Base-by-base conservation (phyloP, 2,797 vertebrate species). In the Dendrocincla tyrannina region DNA sequence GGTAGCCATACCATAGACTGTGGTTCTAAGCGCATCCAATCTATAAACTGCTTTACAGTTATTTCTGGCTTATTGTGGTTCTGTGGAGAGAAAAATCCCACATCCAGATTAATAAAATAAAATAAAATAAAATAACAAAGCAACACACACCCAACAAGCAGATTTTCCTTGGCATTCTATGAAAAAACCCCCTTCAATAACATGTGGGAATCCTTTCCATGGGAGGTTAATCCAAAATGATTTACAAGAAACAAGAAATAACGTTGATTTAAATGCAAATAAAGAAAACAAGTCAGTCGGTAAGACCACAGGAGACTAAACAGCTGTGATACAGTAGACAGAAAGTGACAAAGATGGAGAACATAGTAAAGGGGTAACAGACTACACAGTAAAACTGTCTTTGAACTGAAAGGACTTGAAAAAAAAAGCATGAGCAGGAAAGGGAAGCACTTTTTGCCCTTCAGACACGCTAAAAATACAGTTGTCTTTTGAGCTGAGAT, bases 1-100 rank as follows among this genome's bases (percentile, higher is more conserved):
- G 99, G 99, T n/a, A 99, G 97, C 99, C 99, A 99, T 15, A 99
- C 99, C 99, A 99, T 99, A 23, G 99, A 99, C 97, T 99, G 99
- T 9, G 99, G 99, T 85, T 99, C 99, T 96, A 99, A 97, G 58
- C 86, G 98, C 99, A 99, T 99, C 99, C 99, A 99, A 10, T 99
- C 99, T 79, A 99, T 98, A 95, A 99, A 99, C 67, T 99, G 98
- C 78, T 98, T 98, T 32, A 98, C 99, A 85, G 98, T 99, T 95
- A 99, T 98, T 98, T 99, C 99, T 89, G 99, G 99, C 92, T 99
- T 99, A 91, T 99, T 99, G 95, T 98, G 98, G 91, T 99, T 98
- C 99, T 99, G 97, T 47, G 70, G 68, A 96, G 80, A 92, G 85
- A 82, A 87, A 75, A 83, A 69, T 47, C 0, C 2, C 25, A 55